Percentiles rank a stretch among this genome's conserved stretches.
phyloP scores from a whole-genome alignment of 92 coral and sea anemone genomes.

The Montipora capitata region DNA sequence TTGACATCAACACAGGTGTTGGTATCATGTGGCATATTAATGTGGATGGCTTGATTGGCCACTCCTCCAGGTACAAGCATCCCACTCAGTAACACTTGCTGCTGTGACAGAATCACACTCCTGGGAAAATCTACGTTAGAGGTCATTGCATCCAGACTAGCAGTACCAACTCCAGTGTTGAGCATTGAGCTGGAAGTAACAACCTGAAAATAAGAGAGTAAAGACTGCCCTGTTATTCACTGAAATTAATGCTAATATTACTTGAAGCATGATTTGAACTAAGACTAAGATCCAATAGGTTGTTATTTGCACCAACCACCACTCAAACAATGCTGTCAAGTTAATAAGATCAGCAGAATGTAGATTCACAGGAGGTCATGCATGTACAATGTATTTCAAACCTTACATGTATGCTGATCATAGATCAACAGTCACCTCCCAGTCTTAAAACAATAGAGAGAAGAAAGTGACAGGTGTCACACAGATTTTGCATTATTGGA shows the following conservation, averaged over 20 bases:
- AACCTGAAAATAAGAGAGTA: conserved; percentile 55
- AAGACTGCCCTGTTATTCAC: no score
- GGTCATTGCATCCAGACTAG: conserved; percentile 78
- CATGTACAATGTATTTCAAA: neutral
- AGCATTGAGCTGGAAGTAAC: conserved; percentile 82
- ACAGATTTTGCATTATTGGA: no score
- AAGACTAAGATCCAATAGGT: no score
- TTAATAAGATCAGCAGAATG: no score
- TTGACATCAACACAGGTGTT: conserved; percentile 28
- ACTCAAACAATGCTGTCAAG: no score
- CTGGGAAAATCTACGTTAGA: conserved; percentile 81
- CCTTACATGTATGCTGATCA: neutral
- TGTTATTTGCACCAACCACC: no score
- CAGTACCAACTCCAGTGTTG: conserved; percentile 49
- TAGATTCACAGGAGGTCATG: no score
- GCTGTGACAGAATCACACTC: conserved; percentile 79
- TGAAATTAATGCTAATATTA: no score
- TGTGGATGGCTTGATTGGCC: conserved; percentile 76
- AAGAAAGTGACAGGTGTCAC: no score
- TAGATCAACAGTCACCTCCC: neutral
- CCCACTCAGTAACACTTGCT: conserved; percentile 82
- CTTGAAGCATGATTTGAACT: no score
- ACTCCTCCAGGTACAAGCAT: conserved; percentile 83
- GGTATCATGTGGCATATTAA: conserved; percentile 66
- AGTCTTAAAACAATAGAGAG: no score